These are phyloP conservation scores for Todiramphus saurophagus DNA, from an alignment of 2,113 vertebrate species.

Conservation along the genomic window DNA sequence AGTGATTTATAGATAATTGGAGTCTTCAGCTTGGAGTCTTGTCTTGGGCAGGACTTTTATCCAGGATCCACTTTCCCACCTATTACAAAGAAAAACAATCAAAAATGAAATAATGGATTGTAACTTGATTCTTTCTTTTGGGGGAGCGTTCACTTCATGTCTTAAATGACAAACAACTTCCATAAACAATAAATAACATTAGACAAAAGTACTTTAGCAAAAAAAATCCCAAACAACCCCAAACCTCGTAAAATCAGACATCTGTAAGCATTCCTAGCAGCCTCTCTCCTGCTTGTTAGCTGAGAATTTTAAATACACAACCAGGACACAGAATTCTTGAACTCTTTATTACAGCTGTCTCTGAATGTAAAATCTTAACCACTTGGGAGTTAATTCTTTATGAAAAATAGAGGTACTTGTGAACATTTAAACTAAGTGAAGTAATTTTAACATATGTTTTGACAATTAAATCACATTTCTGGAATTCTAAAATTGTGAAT, in stretches of 20 bases:
- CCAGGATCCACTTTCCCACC: slow-evolving; percentile 78
- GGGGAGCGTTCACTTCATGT: slow-evolving; percentile 70
- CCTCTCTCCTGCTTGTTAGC: slow-evolving; percentile 46
- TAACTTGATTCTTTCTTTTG: slow-evolving; percentile 75
- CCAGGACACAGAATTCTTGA: slow-evolving; percentile 9
- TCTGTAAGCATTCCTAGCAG: slow-evolving; percentile 64
- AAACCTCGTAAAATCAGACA: slow-evolving; percentile 68
- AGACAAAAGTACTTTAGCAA: slow-evolving; percentile 44
- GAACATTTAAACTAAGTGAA: not conserved
- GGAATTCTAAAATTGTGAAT: not conserved
- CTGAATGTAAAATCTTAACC: not conserved
- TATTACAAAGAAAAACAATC: slow-evolving; percentile 81
- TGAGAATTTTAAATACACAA: slow-evolving; percentile 56
- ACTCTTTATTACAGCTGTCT: slow-evolving; percentile 6
- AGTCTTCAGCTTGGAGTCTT: slow-evolving; percentile 72
- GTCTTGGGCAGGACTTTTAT: slow-evolving; percentile 73
- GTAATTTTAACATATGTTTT: not conserved
- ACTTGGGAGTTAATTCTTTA: not conserved
- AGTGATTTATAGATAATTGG: slow-evolving; percentile 81
- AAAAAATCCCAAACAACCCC: not conserved
- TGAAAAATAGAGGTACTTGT: not conserved
- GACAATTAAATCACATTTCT: not conserved
- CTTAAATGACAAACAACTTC: slow-evolving; percentile 75
- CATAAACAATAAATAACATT: slow-evolving; percentile 71
- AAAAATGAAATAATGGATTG: slow-evolving; percentile 77